Conservation (phyloP, 2,797 vertebrate genomes). For the Sebastes vulpes region DNA sequence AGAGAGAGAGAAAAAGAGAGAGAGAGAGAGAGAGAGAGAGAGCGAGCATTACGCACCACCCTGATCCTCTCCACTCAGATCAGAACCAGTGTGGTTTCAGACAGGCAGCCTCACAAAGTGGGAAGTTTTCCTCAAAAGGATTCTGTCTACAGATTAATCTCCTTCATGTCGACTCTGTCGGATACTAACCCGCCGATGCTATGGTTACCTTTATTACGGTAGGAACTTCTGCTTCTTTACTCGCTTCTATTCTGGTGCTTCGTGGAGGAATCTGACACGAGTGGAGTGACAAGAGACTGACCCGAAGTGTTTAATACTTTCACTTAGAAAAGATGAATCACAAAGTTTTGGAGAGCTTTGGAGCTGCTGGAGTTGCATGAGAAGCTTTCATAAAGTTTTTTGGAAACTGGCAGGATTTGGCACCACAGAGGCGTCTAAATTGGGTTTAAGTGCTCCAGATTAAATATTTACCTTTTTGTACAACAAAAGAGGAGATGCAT, state of each 20-base stretch:
- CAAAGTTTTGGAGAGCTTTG: background rate
- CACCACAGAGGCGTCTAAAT: background rate
- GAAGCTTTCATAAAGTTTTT: constrained; percentile 12
- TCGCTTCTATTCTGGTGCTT: constrained; percentile 1
- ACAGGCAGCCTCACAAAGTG: constrained; percentile 66
- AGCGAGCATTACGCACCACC: constrained; percentile 68
- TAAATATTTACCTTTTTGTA: background rate
- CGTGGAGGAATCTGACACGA: background rate
- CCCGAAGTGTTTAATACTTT: background rate
- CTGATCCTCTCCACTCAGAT: constrained; percentile 58
- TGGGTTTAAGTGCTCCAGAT: background rate
- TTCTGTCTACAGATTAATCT: constrained; percentile 81
- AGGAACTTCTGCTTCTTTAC: constrained; percentile 52
- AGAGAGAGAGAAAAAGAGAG: background rate
- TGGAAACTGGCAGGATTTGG: background rate
- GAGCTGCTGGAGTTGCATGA: background rate
- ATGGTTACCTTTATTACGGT: constrained; percentile 92
- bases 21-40: constrained; percentile 63
- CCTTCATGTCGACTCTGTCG: constrained; percentile 90
- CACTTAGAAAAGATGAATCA: background rate
- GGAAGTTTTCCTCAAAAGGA: constrained; percentile 80
- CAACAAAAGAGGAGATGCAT: background rate
- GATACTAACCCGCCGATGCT: constrained; percentile 88
- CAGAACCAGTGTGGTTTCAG: constrained; percentile 73
- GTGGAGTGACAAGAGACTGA: background rate